A percentile compares a stretch with the other conserved stretches of the same genome.
Evolutionary conservation across 2,888 invertebrate genomes (phyloP).

Genomic region (Sericinus montela): DNA sequence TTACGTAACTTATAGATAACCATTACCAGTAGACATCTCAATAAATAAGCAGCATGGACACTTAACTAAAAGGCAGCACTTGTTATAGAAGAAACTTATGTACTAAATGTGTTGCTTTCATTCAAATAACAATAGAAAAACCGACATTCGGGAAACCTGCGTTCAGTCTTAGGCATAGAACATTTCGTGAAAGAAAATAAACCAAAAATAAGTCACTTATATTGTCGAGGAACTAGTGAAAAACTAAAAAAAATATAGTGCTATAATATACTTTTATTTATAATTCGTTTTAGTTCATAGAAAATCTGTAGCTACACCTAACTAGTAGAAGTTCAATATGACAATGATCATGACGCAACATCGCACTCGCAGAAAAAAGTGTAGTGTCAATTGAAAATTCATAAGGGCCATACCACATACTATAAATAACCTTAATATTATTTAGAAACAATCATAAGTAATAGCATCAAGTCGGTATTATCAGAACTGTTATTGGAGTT

Average conservation of each 20-base stretch:
- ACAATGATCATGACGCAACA: slow-evolving; percentile 14
- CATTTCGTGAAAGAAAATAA: background rate
- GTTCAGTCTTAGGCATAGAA: slow-evolving; percentile 42
- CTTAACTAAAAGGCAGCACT: slow-evolving; percentile 42
- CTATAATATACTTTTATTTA: slow-evolving; percentile 4
- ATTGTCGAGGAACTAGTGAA: background rate
- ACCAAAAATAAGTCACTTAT: background rate
- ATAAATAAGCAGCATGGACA: slow-evolving; percentile 48
- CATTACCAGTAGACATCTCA: slow-evolving; percentile 26
- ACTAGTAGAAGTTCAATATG: slow-evolving; percentile 1
- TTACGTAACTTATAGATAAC: slow-evolving; percentile 24
- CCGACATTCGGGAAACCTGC: slow-evolving; percentile 41
- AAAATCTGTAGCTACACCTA: slow-evolving; percentile 9
- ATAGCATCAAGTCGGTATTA: background rate
- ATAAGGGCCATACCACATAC: too few relatives aligned
- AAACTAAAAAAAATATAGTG: slow-evolving; percentile 6
- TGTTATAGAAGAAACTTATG: slow-evolving; percentile 38
- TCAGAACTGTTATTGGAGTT: background rate
- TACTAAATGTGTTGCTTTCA: slow-evolving; percentile 35
- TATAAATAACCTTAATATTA: background rate
- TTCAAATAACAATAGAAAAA: slow-evolving; percentile 20
- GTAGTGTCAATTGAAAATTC: background rate
- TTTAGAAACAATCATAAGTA: background rate
- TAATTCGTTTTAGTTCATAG: slow-evolving; percentile 15
- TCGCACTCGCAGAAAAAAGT: background rate